Conservation (phyloP, 2,888 invertebrate species). For the Amphipoea oculea region DNA sequence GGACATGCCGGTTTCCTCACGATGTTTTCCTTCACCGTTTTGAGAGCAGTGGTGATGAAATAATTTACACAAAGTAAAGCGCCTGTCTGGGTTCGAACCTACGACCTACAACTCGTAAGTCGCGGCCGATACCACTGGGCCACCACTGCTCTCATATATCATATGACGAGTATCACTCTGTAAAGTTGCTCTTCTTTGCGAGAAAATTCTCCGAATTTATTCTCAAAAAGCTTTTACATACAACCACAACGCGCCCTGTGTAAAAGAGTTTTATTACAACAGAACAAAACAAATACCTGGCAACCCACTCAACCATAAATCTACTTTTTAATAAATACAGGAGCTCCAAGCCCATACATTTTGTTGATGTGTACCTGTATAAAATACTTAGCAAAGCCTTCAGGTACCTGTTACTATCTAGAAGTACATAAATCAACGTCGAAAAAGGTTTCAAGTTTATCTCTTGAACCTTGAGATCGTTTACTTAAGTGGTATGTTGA, state of each 20-base stretch:
- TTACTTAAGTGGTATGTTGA: constrained; percentile 10
- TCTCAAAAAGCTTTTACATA: not conserved
- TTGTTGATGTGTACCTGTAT: constrained; percentile 17
- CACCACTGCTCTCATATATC: too few relatives aligned
- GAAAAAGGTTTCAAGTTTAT: constrained; percentile 43
- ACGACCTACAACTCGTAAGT: too few relatives aligned
- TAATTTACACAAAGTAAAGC: too few relatives aligned
- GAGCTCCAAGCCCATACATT: not conserved
- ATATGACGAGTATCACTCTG: too few relatives aligned
- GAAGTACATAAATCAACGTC: constrained; percentile 48
- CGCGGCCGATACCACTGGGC: too few relatives aligned
- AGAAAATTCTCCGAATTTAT: not conserved
- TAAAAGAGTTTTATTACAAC: constrained; percentile 5
- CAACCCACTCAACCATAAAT: constrained; percentile 28
- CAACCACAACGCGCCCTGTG: not conserved
- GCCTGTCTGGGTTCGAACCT: too few relatives aligned
- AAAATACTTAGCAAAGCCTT: constrained; percentile 9
- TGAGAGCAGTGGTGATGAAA: too few relatives aligned
- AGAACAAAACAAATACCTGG: constrained; percentile 13
- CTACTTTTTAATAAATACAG: constrained; percentile 37
- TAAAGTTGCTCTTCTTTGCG: not conserved
- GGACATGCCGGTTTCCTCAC: too few relatives aligned
- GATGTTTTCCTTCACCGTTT: too few relatives aligned
- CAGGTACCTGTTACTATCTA: constrained; percentile 31
- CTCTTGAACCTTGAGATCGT: constrained; percentile 26